phyloP scores from a whole-genome alignment of 53 echinoderm and acorn worm species.

The Holothuria leucospilota region DNA sequence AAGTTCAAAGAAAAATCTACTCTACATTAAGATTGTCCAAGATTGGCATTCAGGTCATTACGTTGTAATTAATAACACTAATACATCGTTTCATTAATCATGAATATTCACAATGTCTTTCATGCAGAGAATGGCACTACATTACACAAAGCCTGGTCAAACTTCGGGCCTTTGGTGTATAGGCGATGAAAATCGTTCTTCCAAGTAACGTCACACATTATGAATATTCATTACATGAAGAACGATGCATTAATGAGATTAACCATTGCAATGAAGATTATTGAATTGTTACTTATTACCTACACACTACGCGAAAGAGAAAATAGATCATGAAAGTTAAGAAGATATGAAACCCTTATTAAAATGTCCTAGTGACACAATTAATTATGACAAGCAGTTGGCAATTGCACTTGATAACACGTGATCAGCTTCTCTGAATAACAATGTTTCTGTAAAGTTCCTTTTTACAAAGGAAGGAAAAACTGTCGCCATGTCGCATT shows the following conservation, averaged over 20 bases:
- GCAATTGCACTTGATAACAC: too few species aligned
- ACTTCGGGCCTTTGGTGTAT: not conserved
- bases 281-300: conserved; percentile 13
- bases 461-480: too few species aligned
- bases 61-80: conserved; percentile 10
- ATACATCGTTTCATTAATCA: not conserved
- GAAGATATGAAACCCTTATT: too few species aligned
- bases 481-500: too few species aligned
- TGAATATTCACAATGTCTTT: conserved; percentile 13
- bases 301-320: conserved; percentile 8
- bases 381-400: too few species aligned
- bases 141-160: not conserved
- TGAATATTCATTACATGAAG: conserved; percentile 16
- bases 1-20: conserved; percentile 24
- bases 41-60: conserved; percentile 49
- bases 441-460: too few species aligned
- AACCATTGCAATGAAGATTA: conserved; percentile 36
- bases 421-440: too few species aligned
- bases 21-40: conserved; percentile 52
- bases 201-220: not conserved
- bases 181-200: not conserved
- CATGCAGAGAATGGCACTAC: not conserved
- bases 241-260: not conserved
- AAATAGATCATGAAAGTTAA: too few species aligned
- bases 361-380: too few species aligned